Base-by-base conservation (phyloP, 2,113 vertebrate species). In the Solenodon paradoxus region DNA sequence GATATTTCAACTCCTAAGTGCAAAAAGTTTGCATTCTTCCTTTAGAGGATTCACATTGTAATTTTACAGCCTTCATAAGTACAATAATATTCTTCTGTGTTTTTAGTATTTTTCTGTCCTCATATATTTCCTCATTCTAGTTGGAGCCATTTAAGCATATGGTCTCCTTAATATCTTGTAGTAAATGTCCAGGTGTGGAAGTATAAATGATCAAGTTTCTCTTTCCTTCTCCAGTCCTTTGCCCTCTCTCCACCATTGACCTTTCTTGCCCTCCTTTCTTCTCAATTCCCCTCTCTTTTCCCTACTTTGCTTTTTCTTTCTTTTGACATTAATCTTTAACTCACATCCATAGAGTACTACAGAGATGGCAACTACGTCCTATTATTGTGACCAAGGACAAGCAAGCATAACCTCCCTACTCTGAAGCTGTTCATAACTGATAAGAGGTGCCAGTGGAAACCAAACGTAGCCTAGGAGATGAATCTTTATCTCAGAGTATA, bases 21-120 rank as follows among this genome's bases (percentile, higher is more conserved):
- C 74, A 81, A 71, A 93, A 35, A 95, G 28, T 78, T 89, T 71
- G 49, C 74, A 63, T 82, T 90, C 51, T 89, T 80, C 38, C 5
- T 81, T 80, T 66, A n/a, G 61, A 78, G 28, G 40, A 82, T 32
- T 95, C 64, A 69, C 42, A 40, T 83, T 85, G 69, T 35, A 93
- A 32, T 66, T 90, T 61, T 88, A 71, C 35, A 90, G 15, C 2
- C 28, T 95, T 63, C 55, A 3, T 59, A 92, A 72, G 47, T 53
- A 77, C 2, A 66, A 28, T 32, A 61, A 53, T 32, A 86, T 78
- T 35, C 2, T n/a, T n/a, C n/a, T n/a, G n/a, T n/a, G n/a, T n/a
- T n/a, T n/a, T n/a, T n/a, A n/a, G n/a, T 5, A 88, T 59, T 88
- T 83, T 77, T 93, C 85, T 83, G n/a, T 26, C 19, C 68, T 26